Conservation (phyloP, 2,113 vertebrate species). For the Apodemus sylvaticus region DNA sequence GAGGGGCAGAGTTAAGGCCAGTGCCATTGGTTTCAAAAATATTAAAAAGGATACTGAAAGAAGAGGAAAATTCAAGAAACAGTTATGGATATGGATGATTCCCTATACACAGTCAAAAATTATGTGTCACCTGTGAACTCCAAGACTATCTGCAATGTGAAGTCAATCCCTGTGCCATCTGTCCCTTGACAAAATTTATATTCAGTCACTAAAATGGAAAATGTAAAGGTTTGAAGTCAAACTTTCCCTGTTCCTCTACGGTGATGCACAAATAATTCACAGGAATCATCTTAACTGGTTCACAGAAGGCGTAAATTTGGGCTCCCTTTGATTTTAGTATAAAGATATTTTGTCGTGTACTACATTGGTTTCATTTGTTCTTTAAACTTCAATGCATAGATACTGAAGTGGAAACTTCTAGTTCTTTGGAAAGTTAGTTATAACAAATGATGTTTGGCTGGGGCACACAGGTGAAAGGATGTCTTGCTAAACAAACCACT, state of each 20-base stretch:
- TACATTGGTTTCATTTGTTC: slow-evolving; percentile 35
- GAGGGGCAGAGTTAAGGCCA: neutral
- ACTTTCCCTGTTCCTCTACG: neutral
- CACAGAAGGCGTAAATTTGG: neutral
- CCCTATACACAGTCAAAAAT: neutral
- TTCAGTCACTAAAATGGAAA: neutral
- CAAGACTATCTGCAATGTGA: neutral
- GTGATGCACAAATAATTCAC: neutral
- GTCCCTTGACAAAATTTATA: neutral
- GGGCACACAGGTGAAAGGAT: too few relatives aligned
- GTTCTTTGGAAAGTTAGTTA: too few relatives aligned
- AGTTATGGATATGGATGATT: neutral
- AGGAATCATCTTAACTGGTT: neutral
- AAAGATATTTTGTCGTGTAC: slow-evolving; percentile 14
- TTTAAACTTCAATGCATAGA: neutral
- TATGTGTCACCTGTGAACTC: neutral
- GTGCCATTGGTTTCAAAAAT: neutral
- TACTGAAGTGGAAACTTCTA: neutral
- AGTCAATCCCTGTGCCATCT: neutral
- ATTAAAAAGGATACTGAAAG: neutral
- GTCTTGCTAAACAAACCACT: too few relatives aligned
- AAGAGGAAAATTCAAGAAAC: slow-evolving; percentile 31
- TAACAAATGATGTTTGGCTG: too few relatives aligned
- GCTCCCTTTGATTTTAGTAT: neutral
- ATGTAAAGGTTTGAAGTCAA: neutral